Percentiles rank a stretch among this genome's conserved stretches.
Evolutionary conservation across 2,888 invertebrate species (phyloP).

Genomic region (Ypsolopha sequella): DNA sequence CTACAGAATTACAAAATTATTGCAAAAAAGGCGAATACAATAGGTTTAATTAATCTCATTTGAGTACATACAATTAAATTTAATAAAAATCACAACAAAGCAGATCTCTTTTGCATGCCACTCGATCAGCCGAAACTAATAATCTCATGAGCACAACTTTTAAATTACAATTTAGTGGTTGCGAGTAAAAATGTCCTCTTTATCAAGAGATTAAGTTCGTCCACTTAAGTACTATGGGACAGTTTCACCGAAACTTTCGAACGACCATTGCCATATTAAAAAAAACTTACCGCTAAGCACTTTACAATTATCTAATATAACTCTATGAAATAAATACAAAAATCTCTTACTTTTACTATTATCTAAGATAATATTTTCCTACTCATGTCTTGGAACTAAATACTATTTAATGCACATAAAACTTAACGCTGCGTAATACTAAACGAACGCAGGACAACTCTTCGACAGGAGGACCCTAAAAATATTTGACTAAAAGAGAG

Average conservation of each 20-base stretch:
- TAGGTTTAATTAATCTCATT: conserved; percentile 39
- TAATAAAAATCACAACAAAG: conserved; percentile 55
- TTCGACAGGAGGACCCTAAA: conserved; percentile 56
- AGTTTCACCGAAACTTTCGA: conserved; percentile 40
- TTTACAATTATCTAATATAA: conserved; percentile 70
- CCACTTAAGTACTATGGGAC: conserved; percentile 58
- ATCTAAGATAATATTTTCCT: conserved; percentile 67
- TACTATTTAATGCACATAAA: conserved; percentile 56
- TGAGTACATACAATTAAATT: conserved; percentile 48
- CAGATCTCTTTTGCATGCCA: conserved; percentile 50
- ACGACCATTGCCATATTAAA: conserved; percentile 65
- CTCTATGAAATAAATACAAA: conserved; percentile 70
- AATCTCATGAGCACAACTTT: conserved; percentile 8
- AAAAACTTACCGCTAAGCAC: conserved; percentile 57
- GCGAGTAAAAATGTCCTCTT: not conserved
- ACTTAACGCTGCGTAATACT: conserved; percentile 36
- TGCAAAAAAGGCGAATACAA: not conserved
- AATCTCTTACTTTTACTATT: conserved; percentile 55
- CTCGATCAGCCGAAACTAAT: not conserved
- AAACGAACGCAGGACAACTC: conserved; percentile 24
- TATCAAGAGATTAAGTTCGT: conserved; percentile 42
- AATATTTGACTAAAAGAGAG: conserved; percentile 80
- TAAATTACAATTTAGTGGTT: conserved; percentile 8
- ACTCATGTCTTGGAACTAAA: conserved; percentile 67
- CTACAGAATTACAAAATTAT: conserved; percentile 2